These are phyloP conservation scores for Dipodomys spectabilis DNA, from an alignment of 2,113 vertebrate genomes.

Conservation along the genomic window DNA sequence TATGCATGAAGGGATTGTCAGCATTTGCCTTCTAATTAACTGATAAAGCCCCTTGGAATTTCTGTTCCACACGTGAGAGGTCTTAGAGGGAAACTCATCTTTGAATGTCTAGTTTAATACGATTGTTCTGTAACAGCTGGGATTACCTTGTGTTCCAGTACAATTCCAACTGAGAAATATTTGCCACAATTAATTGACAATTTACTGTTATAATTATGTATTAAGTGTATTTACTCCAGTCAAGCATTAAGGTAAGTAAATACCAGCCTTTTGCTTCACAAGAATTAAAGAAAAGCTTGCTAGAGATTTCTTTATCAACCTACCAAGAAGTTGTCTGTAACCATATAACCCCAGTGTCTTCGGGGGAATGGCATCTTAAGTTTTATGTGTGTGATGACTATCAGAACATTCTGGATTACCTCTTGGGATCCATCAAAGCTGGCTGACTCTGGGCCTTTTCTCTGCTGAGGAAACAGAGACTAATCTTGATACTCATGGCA, in stretches of 20 bases:
- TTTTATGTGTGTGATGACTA: neutral
- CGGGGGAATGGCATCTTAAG: neutral
- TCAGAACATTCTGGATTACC: neutral
- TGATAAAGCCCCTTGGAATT: constrained; percentile 76
- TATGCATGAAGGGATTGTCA: constrained; percentile 63
- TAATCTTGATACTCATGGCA: neutral
- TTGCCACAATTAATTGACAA: constrained; percentile 79
- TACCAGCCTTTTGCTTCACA: constrained; percentile 12
- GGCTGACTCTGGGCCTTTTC: neutral
- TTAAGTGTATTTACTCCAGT: constrained; percentile 76
- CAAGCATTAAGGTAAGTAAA: constrained; percentile 74
- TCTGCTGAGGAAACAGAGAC: constrained; percentile 28
- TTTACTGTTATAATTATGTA: constrained; percentile 74
- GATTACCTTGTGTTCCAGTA: constrained; percentile 72
- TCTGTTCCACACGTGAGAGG: constrained; percentile 55
- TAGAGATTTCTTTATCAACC: constrained; percentile 28
- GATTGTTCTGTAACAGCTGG: constrained; percentile 67
- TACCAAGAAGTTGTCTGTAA: neutral
- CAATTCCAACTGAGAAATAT: constrained; percentile 74
- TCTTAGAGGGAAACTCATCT: constrained; percentile 69
- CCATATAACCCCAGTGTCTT: neutral
- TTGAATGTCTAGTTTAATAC: constrained; percentile 71
- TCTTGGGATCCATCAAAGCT: constrained; percentile 44
- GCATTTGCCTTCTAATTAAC: constrained; percentile 80
- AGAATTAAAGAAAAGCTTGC: neutral